Conservation (phyloP, 1,140 invertebrate species). For the Solenopsis fugax region DNA sequence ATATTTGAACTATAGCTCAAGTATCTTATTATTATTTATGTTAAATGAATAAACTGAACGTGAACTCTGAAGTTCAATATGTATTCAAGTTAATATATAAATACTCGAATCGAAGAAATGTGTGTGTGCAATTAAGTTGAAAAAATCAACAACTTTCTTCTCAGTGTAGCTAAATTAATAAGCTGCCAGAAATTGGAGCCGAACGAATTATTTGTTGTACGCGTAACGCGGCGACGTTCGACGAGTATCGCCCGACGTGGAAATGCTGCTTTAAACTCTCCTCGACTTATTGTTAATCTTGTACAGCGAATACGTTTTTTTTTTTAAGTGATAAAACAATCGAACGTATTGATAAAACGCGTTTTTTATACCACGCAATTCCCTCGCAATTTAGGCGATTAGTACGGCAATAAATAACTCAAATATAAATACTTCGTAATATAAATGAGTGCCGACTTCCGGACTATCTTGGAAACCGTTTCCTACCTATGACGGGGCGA, state of each 20-base stretch:
- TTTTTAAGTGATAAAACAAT: constrained; percentile 26
- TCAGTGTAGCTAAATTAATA: background rate
- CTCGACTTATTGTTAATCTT: background rate
- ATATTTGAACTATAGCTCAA: too few species aligned
- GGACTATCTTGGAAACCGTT: constrained; percentile 32
- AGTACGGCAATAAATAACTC: background rate
- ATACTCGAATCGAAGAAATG: too few species aligned
- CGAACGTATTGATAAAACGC: constrained; percentile 28
- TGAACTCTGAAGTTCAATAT: too few species aligned
- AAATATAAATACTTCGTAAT: constrained; percentile 5
- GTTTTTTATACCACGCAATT: background rate
- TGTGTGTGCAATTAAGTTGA: too few species aligned
- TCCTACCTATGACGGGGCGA: constrained; percentile 19
- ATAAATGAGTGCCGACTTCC: constrained; percentile 23
- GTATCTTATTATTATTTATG: too few species aligned
- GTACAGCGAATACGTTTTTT: constrained; percentile 17
- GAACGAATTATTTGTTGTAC: background rate
- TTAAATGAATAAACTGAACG: too few species aligned
- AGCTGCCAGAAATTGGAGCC: background rate
- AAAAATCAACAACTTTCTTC: too few species aligned
- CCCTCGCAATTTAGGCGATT: constrained; percentile 2
- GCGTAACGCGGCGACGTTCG: background rate
- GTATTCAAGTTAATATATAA: too few species aligned
- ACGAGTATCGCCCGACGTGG: background rate
- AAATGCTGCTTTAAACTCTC: constrained; percentile 5